These are phyloP conservation scores for Solea solea DNA, from an alignment of 2,113 vertebrate species.

Conservation along the genomic window DNA sequence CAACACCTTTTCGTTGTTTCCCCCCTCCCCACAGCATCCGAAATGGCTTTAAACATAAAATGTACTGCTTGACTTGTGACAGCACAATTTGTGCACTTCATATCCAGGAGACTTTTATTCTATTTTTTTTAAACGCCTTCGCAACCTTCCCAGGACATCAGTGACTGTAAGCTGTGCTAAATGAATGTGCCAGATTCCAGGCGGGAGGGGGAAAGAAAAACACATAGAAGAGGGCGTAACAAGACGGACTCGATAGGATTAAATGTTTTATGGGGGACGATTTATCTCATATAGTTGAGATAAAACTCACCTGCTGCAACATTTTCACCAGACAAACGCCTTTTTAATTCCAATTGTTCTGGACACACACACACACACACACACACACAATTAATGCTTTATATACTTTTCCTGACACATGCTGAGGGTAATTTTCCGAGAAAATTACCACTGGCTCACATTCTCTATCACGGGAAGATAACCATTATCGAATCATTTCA, in stretches of 20 bases:
- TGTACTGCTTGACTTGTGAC: neutral
- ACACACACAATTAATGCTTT: constrained; percentile 23
- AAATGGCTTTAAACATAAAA: constrained; percentile 26
- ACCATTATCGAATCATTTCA: too few species aligned
- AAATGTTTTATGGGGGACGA: constrained; percentile 56
- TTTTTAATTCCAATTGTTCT: constrained; percentile 4
- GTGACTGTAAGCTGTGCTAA: constrained; percentile 44
- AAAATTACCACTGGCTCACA: constrained; percentile 4
- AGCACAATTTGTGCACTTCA: neutral
- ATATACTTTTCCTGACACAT: constrained; percentile 10
- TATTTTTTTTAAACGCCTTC: constrained; percentile 10
- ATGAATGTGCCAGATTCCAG: constrained; percentile 53
- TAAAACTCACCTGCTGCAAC: constrained; percentile 33
- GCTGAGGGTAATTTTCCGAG: constrained; percentile 15
- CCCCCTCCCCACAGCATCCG: constrained; percentile 1
- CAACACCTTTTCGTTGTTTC: neutral
- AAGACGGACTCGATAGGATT: constrained; percentile 61
- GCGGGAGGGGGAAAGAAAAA: constrained; percentile 23
- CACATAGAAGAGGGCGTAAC: constrained; percentile 42
- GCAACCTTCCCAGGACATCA: constrained; percentile 18
- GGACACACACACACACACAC: neutral
- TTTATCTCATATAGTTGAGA: constrained; percentile 44
- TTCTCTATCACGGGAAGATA: too few species aligned
- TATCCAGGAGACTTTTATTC: neutral
- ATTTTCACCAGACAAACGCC: constrained; percentile 18